Evolutionary conservation across 2,797 vertebrate genomes (phyloP).

Genomic region (Poeciliopsis presidionis): DNA sequence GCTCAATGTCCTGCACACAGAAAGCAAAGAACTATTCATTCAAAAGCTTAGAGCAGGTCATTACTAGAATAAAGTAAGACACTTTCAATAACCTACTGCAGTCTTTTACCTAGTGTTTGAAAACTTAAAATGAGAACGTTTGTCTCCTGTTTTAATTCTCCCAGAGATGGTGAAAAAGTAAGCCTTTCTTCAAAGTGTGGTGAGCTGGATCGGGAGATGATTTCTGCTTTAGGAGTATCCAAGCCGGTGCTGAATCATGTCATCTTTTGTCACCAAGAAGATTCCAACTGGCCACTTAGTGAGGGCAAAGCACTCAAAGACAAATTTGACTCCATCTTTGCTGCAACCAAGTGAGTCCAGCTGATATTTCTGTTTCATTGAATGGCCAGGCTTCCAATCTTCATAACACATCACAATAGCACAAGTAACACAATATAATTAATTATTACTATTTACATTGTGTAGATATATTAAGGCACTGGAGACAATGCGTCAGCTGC

Average conservation of each 20-base stretch:
- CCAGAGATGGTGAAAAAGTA: constrained; percentile 87
- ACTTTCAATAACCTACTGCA: not conserved
- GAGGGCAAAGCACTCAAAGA: constrained; percentile 96
- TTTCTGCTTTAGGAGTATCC: constrained; percentile 92
- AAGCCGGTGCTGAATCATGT: constrained; percentile 94
- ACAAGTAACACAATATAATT: not conserved
- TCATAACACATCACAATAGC: not conserved
- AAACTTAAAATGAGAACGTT: not conserved
- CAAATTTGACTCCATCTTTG: constrained; percentile 99
- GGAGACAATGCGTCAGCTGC: constrained; percentile 90
- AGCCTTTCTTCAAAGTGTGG: constrained; percentile 95
- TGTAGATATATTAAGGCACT: constrained; percentile 96
- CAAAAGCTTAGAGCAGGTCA: constrained; percentile 94
- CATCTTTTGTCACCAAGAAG: constrained; percentile 99
- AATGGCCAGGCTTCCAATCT: not conserved
- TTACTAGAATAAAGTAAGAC: constrained; percentile 89
- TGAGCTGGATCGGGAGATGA: constrained; percentile 96
- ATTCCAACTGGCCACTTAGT: constrained; percentile 97
- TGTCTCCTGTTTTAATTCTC: constrained; percentile 15
- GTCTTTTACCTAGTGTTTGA: not conserved
- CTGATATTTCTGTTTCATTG: not conserved
- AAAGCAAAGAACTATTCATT: constrained; percentile 91
- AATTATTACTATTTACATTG: not conserved
- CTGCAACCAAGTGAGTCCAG: constrained; percentile 91
- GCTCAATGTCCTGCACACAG: constrained; percentile 94